Base-by-base conservation (phyloP, 2,797 vertebrate genomes). In the Gymnocypris eckloni region DNA sequence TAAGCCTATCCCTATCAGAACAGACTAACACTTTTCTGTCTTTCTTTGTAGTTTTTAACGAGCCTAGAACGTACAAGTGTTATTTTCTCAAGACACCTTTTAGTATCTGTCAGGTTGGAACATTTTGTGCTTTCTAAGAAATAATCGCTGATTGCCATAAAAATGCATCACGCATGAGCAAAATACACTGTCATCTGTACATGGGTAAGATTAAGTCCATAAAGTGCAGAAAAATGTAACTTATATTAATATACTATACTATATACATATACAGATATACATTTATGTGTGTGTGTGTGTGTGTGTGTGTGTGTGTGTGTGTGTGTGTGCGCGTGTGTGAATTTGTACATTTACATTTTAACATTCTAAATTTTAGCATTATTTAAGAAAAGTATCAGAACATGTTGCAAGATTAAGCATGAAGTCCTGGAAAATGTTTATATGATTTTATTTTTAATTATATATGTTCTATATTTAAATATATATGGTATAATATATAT, bases 101-200 rank as follows among this genome's bases (percentile, higher is more conserved):
- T 10, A 33, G 72, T 12, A 75, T 20, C 16, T 52, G 25, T 33
- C 72, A 52, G 72, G 25, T 75, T 20, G 25, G 72, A 33, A 75
- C 72, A 75, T 52, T 33, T 33, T 33, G 48, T 52, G 25, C 45
- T 52, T 75, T 75, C 45, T 28, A 52, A 71, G 39, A 71, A 71
- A 43, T 71, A 6, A 43, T 71, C 2, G 0, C 39, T 28, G 43
- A 50, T 10, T 73, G 16, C n/a, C 7, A 73, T 72, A 12, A 48
- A 75, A 72, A 25, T 10, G 9, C 16, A 50, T 6, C n/a, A 10
- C 43, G 3, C n/a, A 16, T 16, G 13, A 48, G 45, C 45, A 50
- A 73, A 4, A 15, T 25, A 72, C 3, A 28, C 13, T 45, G 41
- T 33, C n/a, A 50, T 28, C 15, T 16, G 20, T 12, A 71, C 4